Percentiles rank a stretch among this genome's conserved stretches.
Conservation (phyloP, 2,888 invertebrate species). For the Zaprionus lineosus region DNA sequence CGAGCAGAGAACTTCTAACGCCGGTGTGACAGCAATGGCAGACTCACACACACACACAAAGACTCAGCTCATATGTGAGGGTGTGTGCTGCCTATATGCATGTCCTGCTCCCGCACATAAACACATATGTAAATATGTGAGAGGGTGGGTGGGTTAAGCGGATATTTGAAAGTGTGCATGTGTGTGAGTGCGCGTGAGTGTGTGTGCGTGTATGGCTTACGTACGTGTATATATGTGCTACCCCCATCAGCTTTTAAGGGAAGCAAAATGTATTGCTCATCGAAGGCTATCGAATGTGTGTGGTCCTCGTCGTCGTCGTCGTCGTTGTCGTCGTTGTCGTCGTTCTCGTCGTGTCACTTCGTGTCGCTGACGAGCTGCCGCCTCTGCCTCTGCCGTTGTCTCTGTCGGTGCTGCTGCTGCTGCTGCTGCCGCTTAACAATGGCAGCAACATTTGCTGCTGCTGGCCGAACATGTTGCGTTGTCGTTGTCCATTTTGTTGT, state of each 20-base stretch:
- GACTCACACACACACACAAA: conserved; percentile 16
- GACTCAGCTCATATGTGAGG: conserved; percentile 25
- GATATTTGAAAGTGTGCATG: no score
- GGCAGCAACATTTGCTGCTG: conserved; percentile 49
- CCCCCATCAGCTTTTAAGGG: conserved; percentile 54
- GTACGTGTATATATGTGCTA: no score
- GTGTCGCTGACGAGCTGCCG: conserved; percentile 17
- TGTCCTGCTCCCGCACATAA: conserved; percentile 46
- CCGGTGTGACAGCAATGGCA: conserved; percentile 64
- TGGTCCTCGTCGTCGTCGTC: conserved; percentile 30
- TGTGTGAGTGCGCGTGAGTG: conserved; percentile 17
- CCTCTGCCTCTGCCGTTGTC: conserved; percentile 3
- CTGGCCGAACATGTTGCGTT: conserved; percentile 78
- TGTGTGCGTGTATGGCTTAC: conserved; percentile 18
- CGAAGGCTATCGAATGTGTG: conserved; percentile 79
- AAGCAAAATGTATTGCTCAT: conserved; percentile 79
- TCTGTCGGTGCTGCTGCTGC: conserved; percentile 15
- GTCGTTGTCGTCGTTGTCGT: conserved; percentile 13
- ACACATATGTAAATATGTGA: not conserved
- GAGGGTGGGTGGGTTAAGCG: conserved; percentile 13
- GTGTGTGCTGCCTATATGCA: conserved; percentile 52
- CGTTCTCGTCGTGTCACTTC: conserved; percentile 13
- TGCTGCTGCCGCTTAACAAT: conserved; percentile 55
- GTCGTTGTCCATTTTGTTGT: conserved; percentile 58
- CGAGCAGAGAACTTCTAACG: conserved; percentile 17